A percentile compares a stretch with the other conserved stretches of the same genome.
Conservation (phyloP, 2,113 vertebrate species). For the Dasyornis broadbenti region DNA sequence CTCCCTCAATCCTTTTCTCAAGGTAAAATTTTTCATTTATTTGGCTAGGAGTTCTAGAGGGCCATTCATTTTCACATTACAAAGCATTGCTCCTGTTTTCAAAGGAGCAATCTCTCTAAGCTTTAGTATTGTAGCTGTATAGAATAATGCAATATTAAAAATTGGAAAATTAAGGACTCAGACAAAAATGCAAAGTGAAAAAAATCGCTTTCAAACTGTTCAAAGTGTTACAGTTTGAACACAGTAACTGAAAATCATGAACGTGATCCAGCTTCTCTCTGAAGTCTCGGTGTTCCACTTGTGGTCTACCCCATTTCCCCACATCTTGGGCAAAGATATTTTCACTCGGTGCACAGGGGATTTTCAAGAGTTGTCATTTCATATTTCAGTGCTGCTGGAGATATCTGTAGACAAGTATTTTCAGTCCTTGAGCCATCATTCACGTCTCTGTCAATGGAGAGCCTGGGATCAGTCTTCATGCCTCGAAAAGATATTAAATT, state of each 20-base stretch:
- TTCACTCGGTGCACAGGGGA: background rate
- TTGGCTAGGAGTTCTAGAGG: background rate
- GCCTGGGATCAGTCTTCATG: background rate
- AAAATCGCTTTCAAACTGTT: no score
- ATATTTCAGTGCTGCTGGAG: background rate
- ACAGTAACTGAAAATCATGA: background rate
- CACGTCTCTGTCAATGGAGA: background rate
- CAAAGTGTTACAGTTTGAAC: no score
- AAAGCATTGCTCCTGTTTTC: background rate
- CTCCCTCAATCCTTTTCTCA: background rate
- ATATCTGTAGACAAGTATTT: background rate
- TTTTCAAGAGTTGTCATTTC: background rate
- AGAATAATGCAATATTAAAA: background rate
- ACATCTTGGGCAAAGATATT: background rate
- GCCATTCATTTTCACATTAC: background rate
- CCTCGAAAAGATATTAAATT: background rate
- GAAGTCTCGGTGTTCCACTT: background rate
- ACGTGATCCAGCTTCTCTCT: background rate
- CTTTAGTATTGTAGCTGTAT: background rate
- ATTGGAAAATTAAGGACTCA: background rate
- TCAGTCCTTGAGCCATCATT: background rate
- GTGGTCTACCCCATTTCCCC: background rate
- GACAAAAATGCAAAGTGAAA: background rate
- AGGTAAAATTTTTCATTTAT: background rate
- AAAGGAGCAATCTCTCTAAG: background rate